Base-by-base conservation (phyloP, 2,888 invertebrate species). In the Chymomyza procnemis region DNA sequence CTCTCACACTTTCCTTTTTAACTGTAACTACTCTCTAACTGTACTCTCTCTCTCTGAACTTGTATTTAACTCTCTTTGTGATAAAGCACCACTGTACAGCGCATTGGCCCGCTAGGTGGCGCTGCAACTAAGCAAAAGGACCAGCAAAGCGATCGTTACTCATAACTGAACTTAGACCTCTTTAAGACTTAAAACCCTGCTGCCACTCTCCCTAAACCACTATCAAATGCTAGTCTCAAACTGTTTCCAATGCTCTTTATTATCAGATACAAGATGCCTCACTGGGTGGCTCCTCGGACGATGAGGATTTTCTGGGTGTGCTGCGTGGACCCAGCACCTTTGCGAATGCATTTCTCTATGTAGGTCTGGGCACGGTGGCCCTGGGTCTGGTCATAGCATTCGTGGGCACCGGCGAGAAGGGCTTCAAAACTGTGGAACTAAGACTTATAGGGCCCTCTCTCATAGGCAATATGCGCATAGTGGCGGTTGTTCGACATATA, bases 351-450 rank as follows among this genome's bases (percentile, higher is more conserved):
- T 93, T 97, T 75, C 93, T 97, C 65, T 97, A 97, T 91, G 95
- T 96, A 61, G 97, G 97, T 64, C 93, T 97, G 78, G 96, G 95
- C 78, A 95, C 95, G 22, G 94, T 96, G 71, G 95, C 96, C 22
- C 92, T 97, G 79, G 97, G 97, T 66, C 94, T 96, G 87, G 95
- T 97, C 84, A 96, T 97, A 85, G 96, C 96, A 90, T 96, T 97
- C 92, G 96, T 97, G 77, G 97, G 96, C 82, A 96, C 96, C 76
- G 97, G 97, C 88, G 97, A 97, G 92, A 96, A 96, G 92, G 94
- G 94, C 92, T 96, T 95, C 93, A 96, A 94, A 92, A 96, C 97
- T 76, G 94, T 95, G 75, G 96, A 96, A 89, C 92, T 97, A 81
- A 94, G 96, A 84, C 93, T 97, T 88, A 96, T 97, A 91, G 97